Percentiles rank a stretch among this genome's conserved stretches.
phyloP scores from a whole-genome alignment of 2,797 vertebrate genomes.

The Myotis daubentonii region DNA sequence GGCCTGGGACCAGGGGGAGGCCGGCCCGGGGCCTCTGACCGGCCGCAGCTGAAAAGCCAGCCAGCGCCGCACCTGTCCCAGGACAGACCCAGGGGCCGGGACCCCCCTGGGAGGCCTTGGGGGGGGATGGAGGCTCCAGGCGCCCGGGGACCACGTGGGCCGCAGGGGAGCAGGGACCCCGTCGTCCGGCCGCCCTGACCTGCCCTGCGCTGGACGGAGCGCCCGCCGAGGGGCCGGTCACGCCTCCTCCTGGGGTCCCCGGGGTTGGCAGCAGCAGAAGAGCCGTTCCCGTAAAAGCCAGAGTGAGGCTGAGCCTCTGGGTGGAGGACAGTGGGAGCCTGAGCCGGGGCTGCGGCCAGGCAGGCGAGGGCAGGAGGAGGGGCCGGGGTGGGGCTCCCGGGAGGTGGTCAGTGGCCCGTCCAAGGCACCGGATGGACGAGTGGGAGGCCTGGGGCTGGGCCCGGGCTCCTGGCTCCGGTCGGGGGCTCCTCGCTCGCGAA shows the following conservation, averaged over 20 bases:
- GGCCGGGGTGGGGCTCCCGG: neutral
- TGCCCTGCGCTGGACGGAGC: neutral
- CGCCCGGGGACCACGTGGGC: neutral
- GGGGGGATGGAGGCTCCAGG: fast-evolving
- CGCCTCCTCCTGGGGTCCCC: neutral
- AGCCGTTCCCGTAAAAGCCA: neutral
- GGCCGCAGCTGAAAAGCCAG: neutral
- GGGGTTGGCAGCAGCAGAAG: neutral
- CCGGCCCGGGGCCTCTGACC: neutral
- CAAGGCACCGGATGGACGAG: fast-evolving
- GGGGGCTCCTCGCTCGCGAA: neutral
- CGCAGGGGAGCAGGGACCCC: neutral
- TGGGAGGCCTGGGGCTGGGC: neutral
- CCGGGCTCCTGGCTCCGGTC: neutral
- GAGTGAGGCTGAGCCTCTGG: neutral
- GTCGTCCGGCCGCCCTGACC: neutral
- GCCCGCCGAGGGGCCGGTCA: neutral
- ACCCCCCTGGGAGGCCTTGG: neutral
- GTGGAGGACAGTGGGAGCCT: neutral
- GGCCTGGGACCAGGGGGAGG: neutral
- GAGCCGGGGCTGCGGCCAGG: fast-evolving
- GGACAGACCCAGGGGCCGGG: neutral
- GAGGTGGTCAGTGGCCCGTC: no score
- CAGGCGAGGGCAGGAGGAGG: neutral
- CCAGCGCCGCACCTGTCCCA: neutral